Percentiles rank a stretch among this genome's conserved stretches.
These are phyloP conservation scores for Rhyacophila brunnea DNA, from an alignment of 1,140 invertebrate genomes.

Conservation along the genomic window DNA sequence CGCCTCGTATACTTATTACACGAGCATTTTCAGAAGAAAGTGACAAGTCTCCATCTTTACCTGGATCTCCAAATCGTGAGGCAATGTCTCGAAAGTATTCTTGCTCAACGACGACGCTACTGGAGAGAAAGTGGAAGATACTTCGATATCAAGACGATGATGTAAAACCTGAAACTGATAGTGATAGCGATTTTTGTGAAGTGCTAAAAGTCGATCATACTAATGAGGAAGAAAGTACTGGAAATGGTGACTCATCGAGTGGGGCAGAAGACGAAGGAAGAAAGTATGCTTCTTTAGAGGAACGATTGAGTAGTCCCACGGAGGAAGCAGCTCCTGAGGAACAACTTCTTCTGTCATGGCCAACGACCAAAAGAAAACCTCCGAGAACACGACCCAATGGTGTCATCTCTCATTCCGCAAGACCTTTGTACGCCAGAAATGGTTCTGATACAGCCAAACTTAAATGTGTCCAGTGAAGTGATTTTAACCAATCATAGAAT, in stretches of 20 bases:
- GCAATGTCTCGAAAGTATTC: slow-evolving; percentile 55
- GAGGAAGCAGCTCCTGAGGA: slow-evolving; percentile 45
- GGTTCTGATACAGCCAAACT: slow-evolving; percentile 18
- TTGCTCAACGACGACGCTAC: slow-evolving; percentile 55
- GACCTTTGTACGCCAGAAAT: slow-evolving; percentile 21
- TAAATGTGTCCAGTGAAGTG: slow-evolving; percentile 8
- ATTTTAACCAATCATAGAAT: too few species aligned
- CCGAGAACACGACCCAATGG: slow-evolving; percentile 24
- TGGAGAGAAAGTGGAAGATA: slow-evolving; percentile 48
- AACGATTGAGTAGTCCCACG: slow-evolving; percentile 30
- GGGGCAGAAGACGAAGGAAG: slow-evolving; percentile 48
- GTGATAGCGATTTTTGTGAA: slow-evolving; percentile 38
- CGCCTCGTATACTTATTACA: slow-evolving; percentile 68
- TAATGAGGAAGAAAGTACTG: slow-evolving; percentile 33
- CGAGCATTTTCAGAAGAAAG: slow-evolving; percentile 70
- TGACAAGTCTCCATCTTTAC: slow-evolving; percentile 48
- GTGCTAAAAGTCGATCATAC: slow-evolving; percentile 22
- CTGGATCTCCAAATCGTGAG: slow-evolving; percentile 42
- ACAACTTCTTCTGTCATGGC: slow-evolving; percentile 55
- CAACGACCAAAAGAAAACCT: slow-evolving; percentile 36
- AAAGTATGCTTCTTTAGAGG: slow-evolving; percentile 39
- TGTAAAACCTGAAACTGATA: slow-evolving; percentile 40
- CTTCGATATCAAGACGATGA: slow-evolving; percentile 23
- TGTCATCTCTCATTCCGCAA: slow-evolving; percentile 17
- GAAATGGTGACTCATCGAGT: slow-evolving; percentile 45